A percentile compares a stretch with the other conserved stretches of the same genome.
Evolutionary conservation across 2,113 vertebrate genomes (phyloP).

Genomic region (Loxodonta africana): DNA sequence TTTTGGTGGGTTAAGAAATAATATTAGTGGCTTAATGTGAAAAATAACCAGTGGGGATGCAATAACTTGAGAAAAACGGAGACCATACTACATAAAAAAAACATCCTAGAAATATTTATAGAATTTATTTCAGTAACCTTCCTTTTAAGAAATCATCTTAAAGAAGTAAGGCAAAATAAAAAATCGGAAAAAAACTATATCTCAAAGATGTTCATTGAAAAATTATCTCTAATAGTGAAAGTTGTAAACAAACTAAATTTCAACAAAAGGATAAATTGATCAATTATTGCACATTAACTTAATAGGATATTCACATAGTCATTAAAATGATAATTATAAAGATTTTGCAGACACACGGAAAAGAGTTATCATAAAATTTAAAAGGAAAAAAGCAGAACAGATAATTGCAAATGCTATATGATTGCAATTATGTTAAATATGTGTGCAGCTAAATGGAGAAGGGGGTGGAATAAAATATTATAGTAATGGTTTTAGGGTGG

Average conservation of each 20-base stretch:
- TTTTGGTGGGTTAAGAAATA: background rate
- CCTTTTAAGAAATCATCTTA: background rate
- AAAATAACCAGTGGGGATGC: background rate
- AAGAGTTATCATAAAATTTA: constrained; percentile 34
- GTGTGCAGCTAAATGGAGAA: constrained; percentile 40
- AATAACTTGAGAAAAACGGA: constrained; percentile 29
- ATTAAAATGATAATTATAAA: constrained; percentile 52
- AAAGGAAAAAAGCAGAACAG: background rate
- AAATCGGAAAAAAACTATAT: background rate
- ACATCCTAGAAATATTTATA: background rate
- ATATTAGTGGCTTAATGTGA: background rate
- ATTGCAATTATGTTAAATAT: constrained; percentile 55
- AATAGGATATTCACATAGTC: background rate
- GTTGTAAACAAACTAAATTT: constrained; percentile 45
- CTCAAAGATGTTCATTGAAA: constrained; percentile 2
- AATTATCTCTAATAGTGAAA: constrained; percentile 23
- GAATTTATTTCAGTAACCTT: background rate
- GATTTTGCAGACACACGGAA: constrained; percentile 29
- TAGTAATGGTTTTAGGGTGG: background rate
- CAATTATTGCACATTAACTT: constrained; percentile 6
- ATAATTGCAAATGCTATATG: constrained; percentile 32
- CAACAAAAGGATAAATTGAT: background rate
- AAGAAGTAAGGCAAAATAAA: constrained; percentile 47
- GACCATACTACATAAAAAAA: background rate
- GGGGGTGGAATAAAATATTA: background rate